Conservation (phyloP, 2,888 invertebrate genomes). For the Lypha dubia region DNA sequence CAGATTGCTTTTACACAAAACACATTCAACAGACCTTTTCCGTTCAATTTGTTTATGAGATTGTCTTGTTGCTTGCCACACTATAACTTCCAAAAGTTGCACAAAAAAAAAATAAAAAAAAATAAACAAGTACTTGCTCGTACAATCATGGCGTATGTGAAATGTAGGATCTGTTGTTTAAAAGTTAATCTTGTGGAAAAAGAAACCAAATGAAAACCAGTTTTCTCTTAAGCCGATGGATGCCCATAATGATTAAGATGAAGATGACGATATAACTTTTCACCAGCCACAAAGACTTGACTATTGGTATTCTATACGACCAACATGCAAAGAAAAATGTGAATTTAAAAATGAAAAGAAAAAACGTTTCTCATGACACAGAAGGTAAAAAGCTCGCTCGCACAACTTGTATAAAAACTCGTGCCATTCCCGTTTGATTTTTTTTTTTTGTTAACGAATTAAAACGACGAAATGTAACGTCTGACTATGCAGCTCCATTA, state of each 20-base stretch:
- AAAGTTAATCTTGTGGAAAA: slow-evolving; percentile 10
- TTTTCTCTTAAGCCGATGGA: slow-evolving; percentile 33
- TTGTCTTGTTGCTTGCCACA: slow-evolving; percentile 67
- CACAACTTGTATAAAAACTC: slow-evolving; percentile 39
- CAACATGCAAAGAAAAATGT: slow-evolving; percentile 7
- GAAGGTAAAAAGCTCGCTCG: slow-evolving; percentile 11
- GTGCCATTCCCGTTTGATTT: slow-evolving; percentile 49
- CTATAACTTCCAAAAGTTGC: slow-evolving; percentile 64
- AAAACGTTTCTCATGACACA: slow-evolving; percentile 33
- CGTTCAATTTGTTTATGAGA: slow-evolving; percentile 65
- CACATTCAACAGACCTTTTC: slow-evolving; percentile 32
- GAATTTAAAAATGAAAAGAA: slow-evolving; percentile 18
- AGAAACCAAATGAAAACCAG: slow-evolving; percentile 41
- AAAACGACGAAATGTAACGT: slow-evolving; percentile 4
- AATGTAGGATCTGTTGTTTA: slow-evolving; percentile 31
- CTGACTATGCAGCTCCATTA: slow-evolving; percentile 25
- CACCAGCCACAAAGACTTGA: slow-evolving; percentile 28
- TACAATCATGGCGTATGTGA: slow-evolving; percentile 41
- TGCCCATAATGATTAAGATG: slow-evolving; percentile 17
- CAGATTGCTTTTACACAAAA: neutral
- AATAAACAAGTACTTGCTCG: neutral
- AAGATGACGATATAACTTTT: slow-evolving; percentile 37
- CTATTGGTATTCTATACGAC: slow-evolving; percentile 29
- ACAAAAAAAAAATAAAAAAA: too few species aligned
- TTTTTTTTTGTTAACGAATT: neutral